Evolutionary conservation across 2,113 vertebrate genomes (phyloP), one percentile per base, ranked within the genome.

Genomic region (Phocoena phocoena): DNA sequence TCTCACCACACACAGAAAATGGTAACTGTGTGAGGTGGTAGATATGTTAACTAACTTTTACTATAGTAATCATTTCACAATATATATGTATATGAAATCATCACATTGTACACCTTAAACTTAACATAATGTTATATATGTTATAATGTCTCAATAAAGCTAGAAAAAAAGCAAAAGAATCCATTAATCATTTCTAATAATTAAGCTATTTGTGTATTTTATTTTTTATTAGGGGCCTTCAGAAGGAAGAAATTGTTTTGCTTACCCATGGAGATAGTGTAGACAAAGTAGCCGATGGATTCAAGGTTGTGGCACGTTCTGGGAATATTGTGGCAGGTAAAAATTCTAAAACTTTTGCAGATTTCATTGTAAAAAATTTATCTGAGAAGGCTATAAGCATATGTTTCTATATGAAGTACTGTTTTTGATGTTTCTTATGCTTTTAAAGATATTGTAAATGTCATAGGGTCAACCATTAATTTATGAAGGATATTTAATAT

Each of bases 221-320:
- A 33, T 50, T 88, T 89, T 90, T 82, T 93, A 77, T 88, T 98
- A 99, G 99, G 98, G 99, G 99, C 88, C 99, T 99, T 96, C 99
- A 99, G 98, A 99, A 99, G 98, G 99, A 99, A 97, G 99, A 99
- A 96, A 98, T 99, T 77, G 99, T 99, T 82, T 98, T 99, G 83
- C 98, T 99, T 96, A 99, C 99, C 50, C 99, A 99, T 0, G 99
- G 99, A 93, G 99, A 99, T 76, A 99, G 99, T 3, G 99, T 99
- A 96, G 99, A 99, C 98, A 99, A 99, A 98, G 99, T 99, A 55
- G 99, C 99, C 41, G 99, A 99, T 95, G 99, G 99, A 76, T 99
- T 99, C 98, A 99, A 99, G 97, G 99, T 99, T 89, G 99, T 99
- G 97, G 99, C 99, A 31, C 99, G 99, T 95, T 99, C 99, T 96